phyloP scores from a whole-genome alignment of 2,113 vertebrate species.

The Pitta sordida region DNA sequence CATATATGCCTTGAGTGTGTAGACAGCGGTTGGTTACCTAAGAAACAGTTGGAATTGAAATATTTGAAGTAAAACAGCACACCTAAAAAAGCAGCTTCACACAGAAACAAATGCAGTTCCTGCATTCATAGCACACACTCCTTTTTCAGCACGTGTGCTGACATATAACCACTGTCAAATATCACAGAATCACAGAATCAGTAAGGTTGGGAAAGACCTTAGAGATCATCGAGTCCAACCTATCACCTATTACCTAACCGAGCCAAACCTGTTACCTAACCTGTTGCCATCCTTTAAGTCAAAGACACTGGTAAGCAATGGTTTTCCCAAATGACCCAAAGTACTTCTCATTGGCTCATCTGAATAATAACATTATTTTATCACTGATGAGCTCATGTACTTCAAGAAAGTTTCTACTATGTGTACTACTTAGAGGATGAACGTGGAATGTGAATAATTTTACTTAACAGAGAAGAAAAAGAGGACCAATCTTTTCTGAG shows the following conservation, averaged over 20 bases:
- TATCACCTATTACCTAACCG: too few species aligned
- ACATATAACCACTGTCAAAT: background rate
- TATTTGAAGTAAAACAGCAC: background rate
- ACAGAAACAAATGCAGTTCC: background rate
- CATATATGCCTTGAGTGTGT: fast-evolving
- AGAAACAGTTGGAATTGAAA: background rate
- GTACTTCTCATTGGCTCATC: background rate
- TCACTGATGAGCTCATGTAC: background rate
- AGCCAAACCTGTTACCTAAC: too few species aligned
- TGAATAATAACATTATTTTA: background rate
- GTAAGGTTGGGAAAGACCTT: too few species aligned
- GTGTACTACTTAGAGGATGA: background rate
- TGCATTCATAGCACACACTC: background rate
- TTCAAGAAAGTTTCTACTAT: background rate
- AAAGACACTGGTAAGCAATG: background rate
- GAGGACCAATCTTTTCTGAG: conserved; percentile 53
- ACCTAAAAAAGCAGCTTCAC: background rate
- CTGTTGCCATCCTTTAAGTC: background rate
- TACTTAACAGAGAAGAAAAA: conserved; percentile 7
- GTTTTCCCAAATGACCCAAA: background rate
- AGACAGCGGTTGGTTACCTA: background rate
- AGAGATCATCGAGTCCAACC: too few species aligned
- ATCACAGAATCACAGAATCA: too few species aligned
- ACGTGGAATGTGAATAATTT: background rate
- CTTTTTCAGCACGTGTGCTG: background rate